A percentile compares a stretch with the other conserved stretches of the same genome.
These are phyloP conservation scores for Euwallacea similis DNA, from an alignment of 1,140 invertebrate species.

Conservation along the genomic window DNA sequence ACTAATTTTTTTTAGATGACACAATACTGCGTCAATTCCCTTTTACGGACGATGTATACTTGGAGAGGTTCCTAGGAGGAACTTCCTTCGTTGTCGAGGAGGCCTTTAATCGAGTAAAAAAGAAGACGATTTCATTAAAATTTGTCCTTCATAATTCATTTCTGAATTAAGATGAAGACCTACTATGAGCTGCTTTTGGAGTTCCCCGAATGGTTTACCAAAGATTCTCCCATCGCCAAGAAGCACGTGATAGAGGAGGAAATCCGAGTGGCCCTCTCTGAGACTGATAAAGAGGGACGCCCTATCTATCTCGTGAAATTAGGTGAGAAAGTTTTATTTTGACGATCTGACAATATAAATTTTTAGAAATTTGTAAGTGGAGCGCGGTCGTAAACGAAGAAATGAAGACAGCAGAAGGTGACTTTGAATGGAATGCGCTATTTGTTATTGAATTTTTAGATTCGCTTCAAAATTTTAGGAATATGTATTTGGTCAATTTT, in stretches of 20 bases:
- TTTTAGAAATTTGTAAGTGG: background rate
- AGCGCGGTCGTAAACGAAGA: background rate
- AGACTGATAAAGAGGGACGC: conserved; percentile 48
- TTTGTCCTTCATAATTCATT: too few species aligned
- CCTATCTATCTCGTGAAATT: conserved; percentile 50
- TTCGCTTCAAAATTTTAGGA: too few species aligned
- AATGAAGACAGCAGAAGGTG: background rate
- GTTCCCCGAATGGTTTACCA: conserved; percentile 50
- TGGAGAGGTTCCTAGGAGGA: conserved; percentile 46
- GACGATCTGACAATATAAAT: background rate
- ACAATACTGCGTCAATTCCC: conserved; percentile 30
- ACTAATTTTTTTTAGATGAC: conserved; percentile 27
- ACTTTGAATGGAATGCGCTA: too few species aligned
- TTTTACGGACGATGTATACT: conserved; percentile 45
- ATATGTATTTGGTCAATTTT: too few species aligned
- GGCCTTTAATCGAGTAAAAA: conserved; percentile 48
- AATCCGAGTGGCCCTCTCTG: conserved; percentile 44
- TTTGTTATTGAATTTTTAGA: too few species aligned
- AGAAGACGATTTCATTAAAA: background rate
- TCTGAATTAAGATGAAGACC: conserved; percentile 46
- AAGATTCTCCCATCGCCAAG: conserved; percentile 40
- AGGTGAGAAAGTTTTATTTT: conserved; percentile 41
- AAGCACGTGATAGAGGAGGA: conserved; percentile 45
- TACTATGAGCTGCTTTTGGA: conserved; percentile 46
- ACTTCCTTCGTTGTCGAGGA: conserved; percentile 46